A percentile compares a stretch with the other conserved stretches of the same genome.
phyloP scores from a whole-genome alignment of 2,797 vertebrate species.

The Xenentodon cancila region DNA sequence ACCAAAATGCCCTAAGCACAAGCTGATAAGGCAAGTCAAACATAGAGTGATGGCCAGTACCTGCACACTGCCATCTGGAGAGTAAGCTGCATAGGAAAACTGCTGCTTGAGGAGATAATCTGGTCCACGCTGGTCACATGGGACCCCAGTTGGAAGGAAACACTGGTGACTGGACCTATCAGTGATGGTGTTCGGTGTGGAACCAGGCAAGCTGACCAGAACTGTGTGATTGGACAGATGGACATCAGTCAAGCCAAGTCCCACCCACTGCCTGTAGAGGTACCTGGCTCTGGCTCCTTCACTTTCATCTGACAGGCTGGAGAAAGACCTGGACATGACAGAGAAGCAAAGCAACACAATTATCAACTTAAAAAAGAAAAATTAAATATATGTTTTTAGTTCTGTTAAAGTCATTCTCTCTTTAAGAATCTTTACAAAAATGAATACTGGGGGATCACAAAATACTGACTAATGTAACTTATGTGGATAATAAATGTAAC shows the following conservation, averaged over 20 bases:
- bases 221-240: conserved; percentile 89
- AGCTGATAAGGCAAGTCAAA: too few species aligned
- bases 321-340: conserved; percentile 79
- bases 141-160: conserved; percentile 87
- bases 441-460: too few species aligned
- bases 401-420: too few species aligned
- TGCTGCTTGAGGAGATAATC: conserved; percentile 51
- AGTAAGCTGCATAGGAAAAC: conserved; percentile 90
- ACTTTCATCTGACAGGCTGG: conserved; percentile 74
- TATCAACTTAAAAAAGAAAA: too few species aligned
- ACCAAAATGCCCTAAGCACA: too few species aligned
- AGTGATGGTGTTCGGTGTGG: conserved; percentile 86
- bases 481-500: too few species aligned
- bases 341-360: not conserved
- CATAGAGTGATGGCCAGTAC: too few species aligned
- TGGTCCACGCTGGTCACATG: conserved; percentile 78
- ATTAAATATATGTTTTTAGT: too few species aligned
- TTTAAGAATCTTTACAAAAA: too few species aligned
- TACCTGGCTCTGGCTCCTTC: conserved; percentile 80
- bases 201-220: conserved; percentile 87
- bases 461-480: too few species aligned
- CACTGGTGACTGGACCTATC: conserved; percentile 84
- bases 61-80: conserved; percentile 90
- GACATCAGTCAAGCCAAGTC: conserved; percentile 88
- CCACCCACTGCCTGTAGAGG: conserved; percentile 87